These are phyloP conservation scores for Stenoptilia bipunctidactyla DNA, from an alignment of 2,888 invertebrate genomes.

Conservation along the genomic window DNA sequence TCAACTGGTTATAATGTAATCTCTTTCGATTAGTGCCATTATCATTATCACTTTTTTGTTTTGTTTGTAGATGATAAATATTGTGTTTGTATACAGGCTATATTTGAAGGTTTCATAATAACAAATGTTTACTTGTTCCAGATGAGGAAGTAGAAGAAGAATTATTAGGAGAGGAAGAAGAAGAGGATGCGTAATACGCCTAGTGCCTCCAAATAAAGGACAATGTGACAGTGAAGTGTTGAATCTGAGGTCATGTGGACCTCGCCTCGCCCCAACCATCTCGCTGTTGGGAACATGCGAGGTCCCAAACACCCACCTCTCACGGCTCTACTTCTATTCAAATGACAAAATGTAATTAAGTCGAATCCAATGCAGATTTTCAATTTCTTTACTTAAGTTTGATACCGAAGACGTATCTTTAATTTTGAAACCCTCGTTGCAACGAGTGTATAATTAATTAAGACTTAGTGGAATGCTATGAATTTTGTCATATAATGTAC, in stretches of 20 bases:
- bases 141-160: constrained; percentile 68
- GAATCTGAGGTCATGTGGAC: constrained; percentile 61
- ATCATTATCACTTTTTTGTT: too few relatives aligned
- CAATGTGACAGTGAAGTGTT: constrained; percentile 72
- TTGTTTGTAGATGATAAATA: too few relatives aligned
- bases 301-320: constrained; percentile 62
- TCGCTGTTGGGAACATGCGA: constrained; percentile 61
- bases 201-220: constrained; percentile 53
- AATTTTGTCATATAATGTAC: constrained; percentile 70
- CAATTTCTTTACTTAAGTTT: constrained; percentile 57
- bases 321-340: constrained; percentile 68
- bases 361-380: constrained; percentile 62
- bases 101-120: too few relatives aligned
- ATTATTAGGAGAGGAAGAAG: constrained; percentile 62
- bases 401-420: constrained; percentile 59
- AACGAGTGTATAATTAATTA: constrained; percentile 43
- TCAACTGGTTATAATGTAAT: too few relatives aligned
- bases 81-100: too few relatives aligned
- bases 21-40: too few relatives aligned
- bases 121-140: too few relatives aligned
- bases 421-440: constrained; percentile 35
- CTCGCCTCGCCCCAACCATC: constrained; percentile 59
- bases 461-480: constrained; percentile 67
- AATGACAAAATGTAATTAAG: constrained; percentile 69
- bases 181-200: constrained; percentile 70